Conservation (phyloP, 30 jellyfish, hydroid and myxozoan species). For the Rhopilema esculentum region DNA sequence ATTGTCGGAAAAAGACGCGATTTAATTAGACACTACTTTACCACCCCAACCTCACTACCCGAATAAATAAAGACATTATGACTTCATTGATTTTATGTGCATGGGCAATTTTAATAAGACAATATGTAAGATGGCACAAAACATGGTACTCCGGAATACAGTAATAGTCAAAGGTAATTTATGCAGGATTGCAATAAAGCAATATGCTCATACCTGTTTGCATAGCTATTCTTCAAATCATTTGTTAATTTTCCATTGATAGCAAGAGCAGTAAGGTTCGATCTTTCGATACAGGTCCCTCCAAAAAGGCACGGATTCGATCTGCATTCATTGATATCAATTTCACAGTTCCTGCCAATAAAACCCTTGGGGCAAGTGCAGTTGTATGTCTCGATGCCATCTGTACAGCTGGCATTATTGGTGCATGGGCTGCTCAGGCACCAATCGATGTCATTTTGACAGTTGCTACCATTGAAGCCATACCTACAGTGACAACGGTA, state of each 20-base stretch:
- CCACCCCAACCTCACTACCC: no score
- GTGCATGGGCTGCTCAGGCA: conserved; percentile 75
- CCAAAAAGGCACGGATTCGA: conserved; percentile 72
- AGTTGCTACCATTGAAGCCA: conserved; percentile 80
- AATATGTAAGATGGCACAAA: no score
- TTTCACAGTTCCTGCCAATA: conserved; percentile 71
- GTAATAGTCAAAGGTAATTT: neutral
- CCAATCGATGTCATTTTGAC: conserved; percentile 79
- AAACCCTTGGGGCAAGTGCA: conserved; percentile 76
- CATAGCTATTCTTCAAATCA: conserved; percentile 5
- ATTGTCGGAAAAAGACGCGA: no score
- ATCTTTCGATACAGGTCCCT: conserved; percentile 72
- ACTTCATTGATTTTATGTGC: no score
- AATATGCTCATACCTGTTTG: conserved; percentile 25
- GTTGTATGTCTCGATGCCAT: conserved; percentile 70
- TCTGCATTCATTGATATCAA: conserved; percentile 70
- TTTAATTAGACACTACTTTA: no score
- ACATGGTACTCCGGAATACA: neutral
- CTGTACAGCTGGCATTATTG: conserved; percentile 77
- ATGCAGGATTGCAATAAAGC: neutral
- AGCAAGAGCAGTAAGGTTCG: conserved; percentile 70
- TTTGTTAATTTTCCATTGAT: conserved; percentile 9
- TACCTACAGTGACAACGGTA: conserved; percentile 64
- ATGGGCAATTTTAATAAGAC: no score
- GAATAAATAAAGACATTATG: no score